Base-by-base conservation (phyloP, 1,140 invertebrate species). In the Schlechtendalia chinensis region DNA sequence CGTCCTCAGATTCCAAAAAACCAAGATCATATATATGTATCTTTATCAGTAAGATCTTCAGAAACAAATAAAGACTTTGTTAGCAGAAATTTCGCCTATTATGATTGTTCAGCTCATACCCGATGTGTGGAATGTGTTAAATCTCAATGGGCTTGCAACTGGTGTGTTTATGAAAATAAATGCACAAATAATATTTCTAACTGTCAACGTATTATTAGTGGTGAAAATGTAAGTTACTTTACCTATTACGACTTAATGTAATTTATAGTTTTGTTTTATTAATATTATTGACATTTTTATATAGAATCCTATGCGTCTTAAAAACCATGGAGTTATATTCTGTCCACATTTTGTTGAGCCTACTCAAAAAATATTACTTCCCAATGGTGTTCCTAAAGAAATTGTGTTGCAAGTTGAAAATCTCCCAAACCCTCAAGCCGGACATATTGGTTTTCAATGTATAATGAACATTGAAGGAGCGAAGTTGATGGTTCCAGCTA, bases 1-100 rank as follows among this genome's bases (percentile, higher is more conserved):
- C 89, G 96, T 56, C 95, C 95, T 3, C 88, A 88, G 82, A 97
- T 98, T 82, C 89, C 91, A 0, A 89, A 90, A 77, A 91, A 90
- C 81, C 89, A 91, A 85, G 96, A 98, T 87, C 96, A 98, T 87
- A 90, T 97, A 0, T 88, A 93, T 82, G 95, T 98, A 65, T 93
- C 94, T 17, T 87, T 98, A n/a, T 94, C 96, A 10, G 94, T 98
- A 4, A 90, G 95, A 24, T 95, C 94, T 16, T 94, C 93, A 22
- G 95, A 97, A 87, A 97, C 95, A 6, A 96, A 97, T 85, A 96
- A 96, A 84, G 96, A 98, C 86, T 97, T 98, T 88, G 96, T 98
- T 5, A 95, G 94, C 2, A 89, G 93, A 72, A 93, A 93, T 85
- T 98, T 98, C 86, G 94, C 94, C 17, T 98, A 95, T 85, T 98